Conservation (phyloP, 1,140 invertebrate species). For the Spodoptera litura region DNA sequence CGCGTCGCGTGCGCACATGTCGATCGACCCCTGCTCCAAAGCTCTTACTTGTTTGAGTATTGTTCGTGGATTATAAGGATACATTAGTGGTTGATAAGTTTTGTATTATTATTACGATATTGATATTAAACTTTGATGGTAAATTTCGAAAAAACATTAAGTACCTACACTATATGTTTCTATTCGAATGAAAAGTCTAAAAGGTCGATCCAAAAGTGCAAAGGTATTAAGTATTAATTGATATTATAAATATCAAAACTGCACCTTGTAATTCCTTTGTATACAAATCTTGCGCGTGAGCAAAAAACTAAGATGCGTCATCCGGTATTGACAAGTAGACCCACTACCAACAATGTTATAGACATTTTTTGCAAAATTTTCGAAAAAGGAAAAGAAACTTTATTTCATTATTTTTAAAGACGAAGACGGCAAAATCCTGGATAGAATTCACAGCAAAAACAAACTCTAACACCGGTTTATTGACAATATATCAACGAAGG, state of each 20-base stretch:
- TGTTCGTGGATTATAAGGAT: slow-evolving; percentile 82
- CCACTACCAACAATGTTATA: slow-evolving; percentile 23
- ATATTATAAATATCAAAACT: slow-evolving; percentile 29
- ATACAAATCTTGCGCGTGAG: background rate
- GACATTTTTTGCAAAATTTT: background rate
- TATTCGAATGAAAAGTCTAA: background rate
- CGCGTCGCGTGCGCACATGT: slow-evolving; percentile 83
- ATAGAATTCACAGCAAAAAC: background rate
- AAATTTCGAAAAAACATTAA: background rate
- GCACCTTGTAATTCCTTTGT: slow-evolving; percentile 36
- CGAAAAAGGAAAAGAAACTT: background rate
- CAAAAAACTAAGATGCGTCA: slow-evolving; percentile 41
- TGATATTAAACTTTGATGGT: slow-evolving; percentile 35
- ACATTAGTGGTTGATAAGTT: slow-evolving; percentile 69
- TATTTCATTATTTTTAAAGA: slow-evolving; percentile 47
- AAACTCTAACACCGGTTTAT: background rate
- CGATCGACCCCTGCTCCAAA: slow-evolving; percentile 72
- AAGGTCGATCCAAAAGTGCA: slow-evolving; percentile 10
- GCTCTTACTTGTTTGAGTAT: slow-evolving; percentile 80
- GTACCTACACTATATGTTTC: no score
- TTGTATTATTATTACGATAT: slow-evolving; percentile 59
- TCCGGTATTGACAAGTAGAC: slow-evolving; percentile 46
- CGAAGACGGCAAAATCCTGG: slow-evolving; percentile 28
- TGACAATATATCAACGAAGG: background rate
- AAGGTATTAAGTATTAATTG: slow-evolving; percentile 9